Evolutionary conservation across 2,113 vertebrate species (phyloP).

Genomic region (Atrichornis clamosus): DNA sequence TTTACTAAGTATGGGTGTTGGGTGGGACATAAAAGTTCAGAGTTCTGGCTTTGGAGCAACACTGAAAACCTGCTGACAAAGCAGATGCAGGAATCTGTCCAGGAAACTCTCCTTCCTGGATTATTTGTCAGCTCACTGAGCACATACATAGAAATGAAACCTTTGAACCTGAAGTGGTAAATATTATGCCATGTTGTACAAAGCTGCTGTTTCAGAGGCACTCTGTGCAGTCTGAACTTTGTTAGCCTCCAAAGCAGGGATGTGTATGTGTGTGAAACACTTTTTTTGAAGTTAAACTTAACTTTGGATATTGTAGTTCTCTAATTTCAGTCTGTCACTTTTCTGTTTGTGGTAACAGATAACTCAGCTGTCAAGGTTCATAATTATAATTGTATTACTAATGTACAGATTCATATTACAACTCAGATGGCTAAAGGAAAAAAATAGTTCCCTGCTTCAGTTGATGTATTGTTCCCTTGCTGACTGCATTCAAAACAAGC

Average conservation of each 20-base stretch:
- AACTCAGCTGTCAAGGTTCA: background rate
- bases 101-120: background rate
- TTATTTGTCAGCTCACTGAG: background rate
- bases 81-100: background rate
- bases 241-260: background rate
- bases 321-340: background rate
- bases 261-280: background rate
- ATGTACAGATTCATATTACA: background rate
- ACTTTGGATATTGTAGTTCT: background rate
- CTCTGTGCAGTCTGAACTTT: background rate
- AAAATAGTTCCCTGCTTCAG: background rate
- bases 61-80: background rate
- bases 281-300: background rate
- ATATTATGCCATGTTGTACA: background rate
- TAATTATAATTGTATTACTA: background rate
- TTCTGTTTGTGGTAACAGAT: background rate
- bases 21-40: background rate
- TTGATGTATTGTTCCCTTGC: background rate
- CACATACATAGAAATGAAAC: background rate
- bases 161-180: background rate
- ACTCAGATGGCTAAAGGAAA: background rate
- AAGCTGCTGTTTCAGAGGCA: background rate
- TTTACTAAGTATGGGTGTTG: background rate
- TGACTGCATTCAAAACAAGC: background rate
- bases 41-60: background rate